Conservation (phyloP, 30 jellyfish, hydroid and myxozoan genomes). For the Hydractinia symbiolongicarpus region DNA sequence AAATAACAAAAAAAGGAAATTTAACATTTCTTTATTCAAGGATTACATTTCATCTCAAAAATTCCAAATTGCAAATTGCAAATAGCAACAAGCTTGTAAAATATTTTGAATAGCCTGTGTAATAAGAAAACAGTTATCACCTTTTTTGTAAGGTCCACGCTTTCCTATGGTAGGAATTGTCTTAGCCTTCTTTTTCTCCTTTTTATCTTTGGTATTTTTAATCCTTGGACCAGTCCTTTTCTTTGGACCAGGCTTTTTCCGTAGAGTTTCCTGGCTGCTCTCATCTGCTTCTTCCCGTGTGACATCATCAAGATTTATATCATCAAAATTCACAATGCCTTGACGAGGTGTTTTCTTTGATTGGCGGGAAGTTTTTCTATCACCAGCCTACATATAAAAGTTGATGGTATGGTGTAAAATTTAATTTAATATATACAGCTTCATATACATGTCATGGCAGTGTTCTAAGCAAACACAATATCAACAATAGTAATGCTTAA, state of each 20-base stretch:
- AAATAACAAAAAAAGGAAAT: too few species aligned
- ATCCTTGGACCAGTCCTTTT: constrained; percentile 39
- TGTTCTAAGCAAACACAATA: too few species aligned
- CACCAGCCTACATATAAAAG: constrained; percentile 80
- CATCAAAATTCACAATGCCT: constrained; percentile 82
- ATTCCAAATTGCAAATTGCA: too few species aligned
- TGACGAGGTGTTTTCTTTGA: constrained; percentile 64
- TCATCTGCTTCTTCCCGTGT: constrained; percentile 38
- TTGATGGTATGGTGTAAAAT: background rate
- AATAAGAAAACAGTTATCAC: background rate
- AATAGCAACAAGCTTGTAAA: too few species aligned
- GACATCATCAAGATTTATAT: constrained; percentile 68
- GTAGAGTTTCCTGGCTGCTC: constrained; percentile 20
- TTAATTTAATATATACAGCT: background rate
- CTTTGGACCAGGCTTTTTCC: constrained; percentile 33
- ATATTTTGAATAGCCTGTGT: too few species aligned
- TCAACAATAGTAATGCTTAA: background rate
- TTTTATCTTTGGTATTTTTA: constrained; percentile 71
- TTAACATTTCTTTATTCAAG: too few species aligned
- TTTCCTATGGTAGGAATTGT: constrained; percentile 56
- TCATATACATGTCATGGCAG: background rate
- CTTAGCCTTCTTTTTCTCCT: constrained; percentile 57
- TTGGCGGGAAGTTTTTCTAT: constrained; percentile 81
- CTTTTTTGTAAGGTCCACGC: constrained; percentile 37
- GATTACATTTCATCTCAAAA: too few species aligned